These are phyloP conservation scores for Tylochromis polylepis DNA, from an alignment of 2,113 vertebrate species.

Conservation along the genomic window DNA sequence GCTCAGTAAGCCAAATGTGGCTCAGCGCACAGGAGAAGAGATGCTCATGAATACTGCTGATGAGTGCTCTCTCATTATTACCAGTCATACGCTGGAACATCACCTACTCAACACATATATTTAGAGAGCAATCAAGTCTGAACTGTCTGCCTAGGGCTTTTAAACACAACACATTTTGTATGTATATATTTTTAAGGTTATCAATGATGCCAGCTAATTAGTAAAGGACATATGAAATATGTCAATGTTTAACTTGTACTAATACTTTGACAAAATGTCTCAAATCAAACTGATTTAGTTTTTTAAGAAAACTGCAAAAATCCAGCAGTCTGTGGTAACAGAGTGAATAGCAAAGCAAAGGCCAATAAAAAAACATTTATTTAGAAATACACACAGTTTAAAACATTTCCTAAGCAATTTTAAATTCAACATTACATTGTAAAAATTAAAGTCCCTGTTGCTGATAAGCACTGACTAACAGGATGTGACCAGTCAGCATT, in stretches of 20 bases:
- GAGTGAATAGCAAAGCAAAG: not conserved
- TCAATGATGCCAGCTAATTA: not conserved
- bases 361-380: slow-evolving; percentile 46
- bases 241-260: not conserved
- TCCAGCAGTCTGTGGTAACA: not conserved
- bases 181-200: not conserved
- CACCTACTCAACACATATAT: not conserved
- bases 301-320: not conserved
- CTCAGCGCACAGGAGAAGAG: not conserved
- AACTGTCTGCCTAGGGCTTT: not conserved
- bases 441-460: slow-evolving; percentile 6
- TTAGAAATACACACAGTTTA: slow-evolving; percentile 33
- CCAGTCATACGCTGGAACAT: slow-evolving; percentile 19
- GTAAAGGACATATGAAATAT: not conserved
- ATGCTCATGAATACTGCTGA: not conserved
- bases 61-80: not conserved
- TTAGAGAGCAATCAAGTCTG: not conserved
- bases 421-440: not conserved
- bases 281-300: not conserved
- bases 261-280: not conserved
- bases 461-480: not conserved
- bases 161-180: not conserved
- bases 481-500: not conserved
- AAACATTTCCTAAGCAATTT: slow-evolving; percentile 3
- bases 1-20: not conserved